These are phyloP conservation scores for Melitaea athalia DNA, from an alignment of 2,888 invertebrate genomes.

Conservation along the genomic window DNA sequence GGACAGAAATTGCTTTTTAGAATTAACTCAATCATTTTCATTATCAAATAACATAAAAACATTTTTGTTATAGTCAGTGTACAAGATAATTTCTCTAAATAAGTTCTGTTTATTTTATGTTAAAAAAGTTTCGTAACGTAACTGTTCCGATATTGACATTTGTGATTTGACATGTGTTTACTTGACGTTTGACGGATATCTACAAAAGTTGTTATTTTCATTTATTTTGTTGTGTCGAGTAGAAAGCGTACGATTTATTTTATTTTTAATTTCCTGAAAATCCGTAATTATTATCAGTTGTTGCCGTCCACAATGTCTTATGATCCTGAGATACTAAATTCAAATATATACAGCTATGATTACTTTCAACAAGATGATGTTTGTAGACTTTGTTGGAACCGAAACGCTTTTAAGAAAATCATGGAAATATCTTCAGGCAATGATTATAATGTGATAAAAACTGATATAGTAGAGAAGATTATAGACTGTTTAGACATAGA, in stretches of 20 bases:
- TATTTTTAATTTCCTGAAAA: not conserved
- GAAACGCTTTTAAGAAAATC: conserved; percentile 50
- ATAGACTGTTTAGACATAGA: conserved; percentile 60
- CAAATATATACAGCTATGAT: conserved; percentile 55
- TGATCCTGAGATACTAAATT: conserved; percentile 9
- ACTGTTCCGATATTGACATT: not conserved
- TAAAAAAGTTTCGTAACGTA: too few relatives aligned
- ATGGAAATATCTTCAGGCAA: conserved; percentile 31
- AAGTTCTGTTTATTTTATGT: too few relatives aligned
- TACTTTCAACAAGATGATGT: conserved; percentile 64
- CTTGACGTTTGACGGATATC: conserved; percentile 11
- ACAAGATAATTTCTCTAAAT: too few relatives aligned
- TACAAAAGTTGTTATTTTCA: conserved; percentile 27
- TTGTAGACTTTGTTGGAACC: conserved; percentile 68
- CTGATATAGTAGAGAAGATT: conserved; percentile 53
- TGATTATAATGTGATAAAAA: conserved; percentile 36
- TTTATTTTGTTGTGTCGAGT: not conserved
- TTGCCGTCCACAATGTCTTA: conserved; percentile 16
- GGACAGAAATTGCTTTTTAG: too few relatives aligned
- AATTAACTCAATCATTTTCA: too few relatives aligned
- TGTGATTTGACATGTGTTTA: conserved; percentile 3
- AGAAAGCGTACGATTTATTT: not conserved
- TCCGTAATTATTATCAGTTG: conserved; percentile 30
- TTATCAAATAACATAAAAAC: too few relatives aligned
- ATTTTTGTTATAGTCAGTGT: too few relatives aligned